Conservation (phyloP, 2,888 invertebrate genomes). For the Dasypolia templi region DNA sequence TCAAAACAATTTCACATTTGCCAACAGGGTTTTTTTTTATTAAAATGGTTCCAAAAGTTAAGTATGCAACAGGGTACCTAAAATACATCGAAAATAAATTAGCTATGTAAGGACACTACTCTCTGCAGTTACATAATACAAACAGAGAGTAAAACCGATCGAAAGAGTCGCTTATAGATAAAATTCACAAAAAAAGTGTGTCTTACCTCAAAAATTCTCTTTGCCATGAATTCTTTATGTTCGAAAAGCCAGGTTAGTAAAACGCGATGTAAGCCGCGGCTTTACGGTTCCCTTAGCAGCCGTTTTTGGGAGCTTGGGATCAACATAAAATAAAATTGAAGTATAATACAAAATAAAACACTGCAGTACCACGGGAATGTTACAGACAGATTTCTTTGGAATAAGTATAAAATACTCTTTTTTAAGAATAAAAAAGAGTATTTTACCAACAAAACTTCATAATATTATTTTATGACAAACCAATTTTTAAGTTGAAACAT, state of each 20-base stretch:
- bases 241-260: constrained; percentile 78
- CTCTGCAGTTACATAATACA: constrained; percentile 52
- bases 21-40: no score
- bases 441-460: not conserved
- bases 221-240: constrained; percentile 84
- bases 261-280: constrained; percentile 77
- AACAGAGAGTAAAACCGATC: constrained; percentile 51
- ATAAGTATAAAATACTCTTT: no score
- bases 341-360: constrained; percentile 74
- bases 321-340: constrained; percentile 85
- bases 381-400: constrained; percentile 53
- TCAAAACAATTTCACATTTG: no score
- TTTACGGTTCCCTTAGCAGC: constrained; percentile 82
- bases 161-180: constrained; percentile 68
- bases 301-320: constrained; percentile 79
- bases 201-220: constrained; percentile 81
- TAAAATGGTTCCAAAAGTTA: constrained; percentile 42
- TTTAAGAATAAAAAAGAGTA: constrained; percentile 7
- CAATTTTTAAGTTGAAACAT: constrained; percentile 34
- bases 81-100: constrained; percentile 29
- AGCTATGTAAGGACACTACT: constrained; percentile 8
- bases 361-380: constrained; percentile 68
- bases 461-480: constrained; percentile 2
- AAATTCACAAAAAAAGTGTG: constrained; percentile 76
- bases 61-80: constrained; percentile 9